phyloP scores from a whole-genome alignment of 2,113 vertebrate genomes.

The Hoplias malabaricus region DNA sequence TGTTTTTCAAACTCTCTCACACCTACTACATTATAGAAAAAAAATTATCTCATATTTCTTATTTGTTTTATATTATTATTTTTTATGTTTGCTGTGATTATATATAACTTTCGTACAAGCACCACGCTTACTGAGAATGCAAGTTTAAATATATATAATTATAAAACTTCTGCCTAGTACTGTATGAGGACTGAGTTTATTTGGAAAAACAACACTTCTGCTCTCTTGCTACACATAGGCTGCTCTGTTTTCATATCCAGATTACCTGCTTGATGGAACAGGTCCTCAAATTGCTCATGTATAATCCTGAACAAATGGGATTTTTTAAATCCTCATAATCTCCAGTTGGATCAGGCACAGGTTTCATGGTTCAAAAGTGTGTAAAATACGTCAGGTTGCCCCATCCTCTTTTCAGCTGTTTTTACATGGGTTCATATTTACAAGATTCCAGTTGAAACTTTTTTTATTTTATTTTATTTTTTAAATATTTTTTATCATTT shows the following conservation, averaged over 20 bases:
- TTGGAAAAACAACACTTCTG: neutral
- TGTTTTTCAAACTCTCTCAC: no score
- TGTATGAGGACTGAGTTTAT: no score
- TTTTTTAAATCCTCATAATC: neutral
- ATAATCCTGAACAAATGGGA: neutral
- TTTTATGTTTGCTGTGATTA: no score
- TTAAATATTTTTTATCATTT: neutral
- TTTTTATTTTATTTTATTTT: no score
- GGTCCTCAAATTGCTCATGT: neutral
- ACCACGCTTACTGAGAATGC: no score
- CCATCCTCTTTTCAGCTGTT: neutral
- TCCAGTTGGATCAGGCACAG: neutral
- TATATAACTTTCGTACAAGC: no score
- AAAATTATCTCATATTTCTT: no score
- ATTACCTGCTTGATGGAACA: neutral
- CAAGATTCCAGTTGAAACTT: neutral
- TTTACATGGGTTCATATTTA: neutral
- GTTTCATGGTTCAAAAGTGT: neutral
- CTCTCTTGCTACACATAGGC: neutral
- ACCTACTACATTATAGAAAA: no score
- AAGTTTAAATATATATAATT: no score
- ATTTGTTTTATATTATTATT: no score
- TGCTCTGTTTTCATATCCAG: slow-evolving; percentile 1
- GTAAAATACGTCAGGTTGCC: neutral
- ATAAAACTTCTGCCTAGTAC: no score